Conservation (phyloP, 1,140 invertebrate genomes). For the Brachionus paranguensis region DNA sequence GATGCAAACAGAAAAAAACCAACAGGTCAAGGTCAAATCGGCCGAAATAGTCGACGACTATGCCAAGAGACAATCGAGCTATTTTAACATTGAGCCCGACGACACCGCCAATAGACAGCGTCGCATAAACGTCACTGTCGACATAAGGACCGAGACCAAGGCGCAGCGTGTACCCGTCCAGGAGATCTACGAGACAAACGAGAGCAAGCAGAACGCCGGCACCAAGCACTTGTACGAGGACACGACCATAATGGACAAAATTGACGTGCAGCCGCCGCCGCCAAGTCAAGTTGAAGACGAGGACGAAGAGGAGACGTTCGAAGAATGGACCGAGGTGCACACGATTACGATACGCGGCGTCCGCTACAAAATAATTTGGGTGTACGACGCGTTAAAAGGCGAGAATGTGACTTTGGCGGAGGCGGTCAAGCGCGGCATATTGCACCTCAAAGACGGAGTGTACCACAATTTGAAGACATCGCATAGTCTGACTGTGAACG, state of each 20-base stretch:
- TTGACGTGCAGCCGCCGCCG: not conserved
- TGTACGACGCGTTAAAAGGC: slow-evolving; percentile 41
- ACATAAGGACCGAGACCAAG: not conserved
- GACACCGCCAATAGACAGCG: not conserved
- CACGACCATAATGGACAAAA: not conserved
- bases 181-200: not conserved
- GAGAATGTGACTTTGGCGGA: slow-evolving; percentile 62
- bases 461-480: slow-evolving; percentile 40
- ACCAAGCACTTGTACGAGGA: not conserved
- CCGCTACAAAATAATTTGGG: slow-evolving; percentile 36
- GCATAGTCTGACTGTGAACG: slow-evolving; percentile 44
- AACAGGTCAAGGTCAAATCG: slow-evolving; percentile 7
- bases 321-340: slow-evolving; percentile 39
- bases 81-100: not conserved
- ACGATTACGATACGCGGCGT: slow-evolving; percentile 19
- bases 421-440: slow-evolving; percentile 66
- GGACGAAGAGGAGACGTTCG: slow-evolving; percentile 28
- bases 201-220: not conserved
- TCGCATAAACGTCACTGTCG: not conserved
- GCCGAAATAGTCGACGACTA: slow-evolving; percentile 30
- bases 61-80: not conserved
- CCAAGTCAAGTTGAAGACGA: not conserved
- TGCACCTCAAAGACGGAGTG: slow-evolving; percentile 68
- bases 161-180: not conserved
- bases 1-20: not conserved